A percentile compares a stretch with the other conserved stretches of the same genome.
phyloP scores from a whole-genome alignment of 2,113 vertebrate species.

The Planiliza haematocheilus region DNA sequence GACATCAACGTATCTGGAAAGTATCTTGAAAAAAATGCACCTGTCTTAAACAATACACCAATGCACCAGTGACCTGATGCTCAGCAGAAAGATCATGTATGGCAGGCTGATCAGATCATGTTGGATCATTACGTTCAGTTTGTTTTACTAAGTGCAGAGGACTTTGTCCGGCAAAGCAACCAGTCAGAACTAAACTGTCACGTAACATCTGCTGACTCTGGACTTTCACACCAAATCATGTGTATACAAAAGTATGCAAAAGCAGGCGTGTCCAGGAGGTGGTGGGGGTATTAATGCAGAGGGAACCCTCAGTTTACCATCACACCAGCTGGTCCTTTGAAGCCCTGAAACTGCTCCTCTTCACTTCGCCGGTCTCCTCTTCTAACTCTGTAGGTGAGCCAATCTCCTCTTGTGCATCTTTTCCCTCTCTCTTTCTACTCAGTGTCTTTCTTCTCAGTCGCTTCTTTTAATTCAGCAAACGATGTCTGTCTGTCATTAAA shows the following conservation, averaged over 20 bases:
- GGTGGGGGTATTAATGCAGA: conserved; percentile 63
- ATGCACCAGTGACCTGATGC: background rate
- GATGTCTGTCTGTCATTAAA: too few relatives aligned
- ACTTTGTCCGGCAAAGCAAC: conserved; percentile 16
- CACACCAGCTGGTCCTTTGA: conserved; percentile 7
- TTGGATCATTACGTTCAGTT: conserved; percentile 42
- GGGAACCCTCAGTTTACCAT: conserved; percentile 4
- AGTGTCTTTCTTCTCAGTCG: background rate
- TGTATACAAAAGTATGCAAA: background rate
- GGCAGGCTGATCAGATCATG: conserved; percentile 20
- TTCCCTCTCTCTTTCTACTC: background rate
- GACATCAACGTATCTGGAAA: too few relatives aligned
- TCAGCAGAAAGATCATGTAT: background rate
- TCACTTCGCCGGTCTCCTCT: conserved; percentile 14
- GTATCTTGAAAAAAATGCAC: background rate
- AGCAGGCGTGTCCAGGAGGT: background rate
- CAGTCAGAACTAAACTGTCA: conserved; percentile 7
- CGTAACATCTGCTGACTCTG: conserved; percentile 15
- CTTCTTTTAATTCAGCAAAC: background rate
- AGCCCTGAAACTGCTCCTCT: conserved; percentile 1
- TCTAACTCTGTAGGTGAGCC: conserved; percentile 21
- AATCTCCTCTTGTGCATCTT: background rate
- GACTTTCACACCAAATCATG: background rate
- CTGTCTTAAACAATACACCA: background rate
- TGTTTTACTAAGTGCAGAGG: conserved; percentile 50